Percentiles rank a stretch among this genome's conserved stretches.
Evolutionary conservation across 2,797 vertebrate species (phyloP).

Genomic region (Protosalanx chinensis): DNA sequence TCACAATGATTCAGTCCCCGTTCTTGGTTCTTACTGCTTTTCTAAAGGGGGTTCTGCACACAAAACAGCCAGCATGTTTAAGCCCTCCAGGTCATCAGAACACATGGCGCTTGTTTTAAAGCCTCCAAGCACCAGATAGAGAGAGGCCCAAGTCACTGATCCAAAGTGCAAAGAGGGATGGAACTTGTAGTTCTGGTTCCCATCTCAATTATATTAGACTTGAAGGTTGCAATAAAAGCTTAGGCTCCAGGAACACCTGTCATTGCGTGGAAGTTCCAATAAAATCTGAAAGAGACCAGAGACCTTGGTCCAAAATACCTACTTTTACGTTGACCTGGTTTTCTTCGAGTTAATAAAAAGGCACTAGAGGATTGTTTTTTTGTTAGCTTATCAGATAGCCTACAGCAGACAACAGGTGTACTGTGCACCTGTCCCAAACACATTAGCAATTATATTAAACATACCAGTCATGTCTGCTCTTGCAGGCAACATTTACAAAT

Average conservation of each 20-base stretch:
- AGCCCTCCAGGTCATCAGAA: slow-evolving; percentile 40
- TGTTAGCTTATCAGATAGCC: neutral
- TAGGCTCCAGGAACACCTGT: slow-evolving; percentile 7
- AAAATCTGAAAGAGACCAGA: too few species aligned
- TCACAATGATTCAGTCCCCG: neutral
- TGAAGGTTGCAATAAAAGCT: slow-evolving; percentile 30
- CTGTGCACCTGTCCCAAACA: slow-evolving; percentile 58
- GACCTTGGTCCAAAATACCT: too few species aligned
- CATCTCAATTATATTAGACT: slow-evolving; percentile 38
- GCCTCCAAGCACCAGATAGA: slow-evolving; percentile 40
- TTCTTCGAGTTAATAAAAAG: too few species aligned
- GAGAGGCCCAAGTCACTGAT: slow-evolving; percentile 26
- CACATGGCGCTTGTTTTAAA: slow-evolving; percentile 60
- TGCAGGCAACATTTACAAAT: slow-evolving; percentile 39
- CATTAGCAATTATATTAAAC: slow-evolving; percentile 42
- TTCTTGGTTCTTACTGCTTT: too few species aligned
- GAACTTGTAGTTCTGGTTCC: slow-evolving; percentile 47
- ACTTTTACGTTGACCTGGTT: too few species aligned
- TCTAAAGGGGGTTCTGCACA: neutral
- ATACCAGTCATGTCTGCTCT: slow-evolving; percentile 61
- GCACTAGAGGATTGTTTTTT: too few species aligned
- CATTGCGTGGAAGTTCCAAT: too few species aligned
- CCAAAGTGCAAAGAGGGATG: slow-evolving; percentile 1
- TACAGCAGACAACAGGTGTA: slow-evolving; percentile 57
- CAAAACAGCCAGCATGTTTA: slow-evolving; percentile 29